A percentile compares a stretch with the other conserved stretches of the same genome.
These are phyloP conservation scores for Xestoiulus laeticollis DNA, from an alignment of 2,888 invertebrate genomes.

Conservation along the genomic window DNA sequence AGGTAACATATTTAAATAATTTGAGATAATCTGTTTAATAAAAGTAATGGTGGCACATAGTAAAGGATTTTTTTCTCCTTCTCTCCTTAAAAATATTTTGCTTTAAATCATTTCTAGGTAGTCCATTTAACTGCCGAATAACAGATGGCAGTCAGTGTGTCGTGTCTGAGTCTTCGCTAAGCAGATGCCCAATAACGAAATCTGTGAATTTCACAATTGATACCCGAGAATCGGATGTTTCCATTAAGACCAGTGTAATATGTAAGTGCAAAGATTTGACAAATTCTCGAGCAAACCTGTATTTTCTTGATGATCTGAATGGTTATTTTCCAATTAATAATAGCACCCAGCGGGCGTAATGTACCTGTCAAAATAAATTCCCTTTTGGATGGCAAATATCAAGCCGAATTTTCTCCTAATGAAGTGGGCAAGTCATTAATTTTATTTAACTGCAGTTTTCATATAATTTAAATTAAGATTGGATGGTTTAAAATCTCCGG, in stretches of 20 bases:
- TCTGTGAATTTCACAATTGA: slow-evolving; percentile 72
- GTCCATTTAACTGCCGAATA: slow-evolving; percentile 90
- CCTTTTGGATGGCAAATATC: slow-evolving; percentile 73
- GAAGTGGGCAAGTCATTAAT: slow-evolving; percentile 72
- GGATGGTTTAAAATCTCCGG: not conserved
- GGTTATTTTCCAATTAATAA: not conserved
- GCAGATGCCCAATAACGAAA: slow-evolving; percentile 75
- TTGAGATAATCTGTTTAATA: not conserved
- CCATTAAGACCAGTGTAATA: slow-evolving; percentile 58
- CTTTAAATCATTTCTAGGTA: slow-evolving; percentile 51
- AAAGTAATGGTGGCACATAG: too few relatives aligned
- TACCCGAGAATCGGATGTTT: slow-evolving; percentile 65
- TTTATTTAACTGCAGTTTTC: not conserved
- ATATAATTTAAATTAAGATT: not conserved
- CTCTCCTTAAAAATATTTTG: not conserved
- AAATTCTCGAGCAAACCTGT: not conserved
- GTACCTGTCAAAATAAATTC: slow-evolving; percentile 76
- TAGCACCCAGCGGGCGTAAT: slow-evolving; percentile 81
- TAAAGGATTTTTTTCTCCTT: too few relatives aligned
- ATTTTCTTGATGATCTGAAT: not conserved
- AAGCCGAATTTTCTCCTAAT: slow-evolving; percentile 81
- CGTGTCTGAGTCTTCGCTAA: slow-evolving; percentile 74
- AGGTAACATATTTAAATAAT: slow-evolving; percentile 64
- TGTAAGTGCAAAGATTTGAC: slow-evolving; percentile 56
- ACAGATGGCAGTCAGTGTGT: slow-evolving; percentile 73